Evolutionary conservation across 2,797 vertebrate species (phyloP).

Genomic region (Sebastolobus altivelis): DNA sequence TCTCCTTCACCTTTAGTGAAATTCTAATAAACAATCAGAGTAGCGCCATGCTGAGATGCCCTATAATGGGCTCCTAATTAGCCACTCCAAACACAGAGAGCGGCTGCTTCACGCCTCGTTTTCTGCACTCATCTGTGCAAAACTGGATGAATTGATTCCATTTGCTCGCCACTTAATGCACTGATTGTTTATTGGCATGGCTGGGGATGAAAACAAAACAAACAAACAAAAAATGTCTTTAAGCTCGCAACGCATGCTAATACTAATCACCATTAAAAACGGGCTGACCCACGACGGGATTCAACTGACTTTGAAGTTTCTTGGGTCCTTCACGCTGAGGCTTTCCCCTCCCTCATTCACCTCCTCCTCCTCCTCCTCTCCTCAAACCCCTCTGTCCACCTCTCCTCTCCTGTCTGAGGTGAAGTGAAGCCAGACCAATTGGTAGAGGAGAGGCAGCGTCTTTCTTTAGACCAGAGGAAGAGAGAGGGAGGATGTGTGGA

Average conservation of each 20-base stretch:
- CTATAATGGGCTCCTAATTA: slow-evolving; percentile 86
- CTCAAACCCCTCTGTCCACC: slow-evolving; percentile 49
- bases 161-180: slow-evolving; percentile 83
- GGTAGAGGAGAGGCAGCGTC: slow-evolving; percentile 56
- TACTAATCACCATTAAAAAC: slow-evolving; percentile 66
- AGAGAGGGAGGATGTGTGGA: slow-evolving; percentile 36
- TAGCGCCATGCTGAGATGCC: slow-evolving; percentile 79
- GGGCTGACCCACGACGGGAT: slow-evolving; percentile 52
- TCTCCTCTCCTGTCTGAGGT: slow-evolving; percentile 66
- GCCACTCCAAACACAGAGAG: slow-evolving; percentile 81
- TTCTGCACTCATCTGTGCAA: slow-evolving; percentile 83
- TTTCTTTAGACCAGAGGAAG: slow-evolving; percentile 48
- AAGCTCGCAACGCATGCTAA: slow-evolving; percentile 60
- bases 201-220: slow-evolving; percentile 72
- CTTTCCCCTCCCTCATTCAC: not conserved
- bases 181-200: slow-evolving; percentile 83
- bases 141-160: slow-evolving; percentile 85
- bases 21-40: slow-evolving; percentile 84
- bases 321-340: slow-evolving; percentile 22
- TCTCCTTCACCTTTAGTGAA: slow-evolving; percentile 74
- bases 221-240: slow-evolving; percentile 72
- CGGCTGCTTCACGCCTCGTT: slow-evolving; percentile 84
- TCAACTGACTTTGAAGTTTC: slow-evolving; percentile 63
- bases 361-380: slow-evolving; percentile 12
- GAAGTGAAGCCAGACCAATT: slow-evolving; percentile 79